phyloP scores from a whole-genome alignment of 2,888 invertebrate genomes.

The Xanthia togata region DNA sequence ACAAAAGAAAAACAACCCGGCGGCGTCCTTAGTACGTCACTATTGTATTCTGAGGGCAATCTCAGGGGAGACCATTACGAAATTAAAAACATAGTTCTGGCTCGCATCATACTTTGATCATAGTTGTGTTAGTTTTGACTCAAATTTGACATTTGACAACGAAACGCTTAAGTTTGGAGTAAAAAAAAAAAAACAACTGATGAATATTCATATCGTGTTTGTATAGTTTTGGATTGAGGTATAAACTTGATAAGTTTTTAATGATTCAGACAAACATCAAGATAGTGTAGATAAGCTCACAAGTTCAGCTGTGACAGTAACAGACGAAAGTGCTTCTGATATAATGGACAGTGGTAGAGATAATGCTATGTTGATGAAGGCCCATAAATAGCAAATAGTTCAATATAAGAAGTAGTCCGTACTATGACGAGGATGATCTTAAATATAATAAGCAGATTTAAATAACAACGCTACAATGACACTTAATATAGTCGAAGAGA shows the following conservation, averaged over 20 bases:
- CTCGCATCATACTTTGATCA: constrained; percentile 55
- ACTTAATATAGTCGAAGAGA: background rate
- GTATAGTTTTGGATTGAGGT: constrained; percentile 15
- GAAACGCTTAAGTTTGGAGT: constrained; percentile 37
- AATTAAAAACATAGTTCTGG: constrained; percentile 77
- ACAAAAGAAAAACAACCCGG: constrained; percentile 48
- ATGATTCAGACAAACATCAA: background rate
- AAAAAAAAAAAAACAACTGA: constrained; percentile 19
- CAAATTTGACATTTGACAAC: constrained; percentile 64
- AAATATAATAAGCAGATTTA: too few species aligned
- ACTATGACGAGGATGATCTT: too few species aligned
- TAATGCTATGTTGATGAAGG: background rate
- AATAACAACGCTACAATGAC: background rate
- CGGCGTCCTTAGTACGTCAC: constrained; percentile 37
- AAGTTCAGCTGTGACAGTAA: background rate
- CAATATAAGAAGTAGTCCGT: background rate
- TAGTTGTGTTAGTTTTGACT: constrained; percentile 63
- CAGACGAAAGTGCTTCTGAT: background rate
- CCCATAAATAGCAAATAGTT: background rate
- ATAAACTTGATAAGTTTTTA: constrained; percentile 11
- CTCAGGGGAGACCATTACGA: constrained; percentile 75
- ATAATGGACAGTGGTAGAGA: background rate
- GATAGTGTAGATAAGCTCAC: background rate
- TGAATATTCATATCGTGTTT: constrained; percentile 45
- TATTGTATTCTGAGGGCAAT: constrained; percentile 63